Evolutionary conservation across 2,113 vertebrate genomes (phyloP).

Genomic region (Orycteropus afer): DNA sequence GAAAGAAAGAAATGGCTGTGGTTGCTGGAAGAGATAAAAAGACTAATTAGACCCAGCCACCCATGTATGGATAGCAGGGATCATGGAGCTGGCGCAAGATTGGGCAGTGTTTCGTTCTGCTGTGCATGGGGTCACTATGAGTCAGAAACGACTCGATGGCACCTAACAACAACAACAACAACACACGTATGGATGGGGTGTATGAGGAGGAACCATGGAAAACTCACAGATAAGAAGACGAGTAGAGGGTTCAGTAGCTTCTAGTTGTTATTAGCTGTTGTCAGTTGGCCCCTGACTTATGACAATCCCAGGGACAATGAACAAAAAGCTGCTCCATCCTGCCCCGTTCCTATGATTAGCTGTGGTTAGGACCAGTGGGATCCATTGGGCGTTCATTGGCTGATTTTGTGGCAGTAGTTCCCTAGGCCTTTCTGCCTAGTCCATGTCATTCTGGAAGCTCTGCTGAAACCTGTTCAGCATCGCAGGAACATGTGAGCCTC

Average conservation of each 20-base stretch:
- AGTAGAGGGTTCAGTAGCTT: neutral
- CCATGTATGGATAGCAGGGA: too few relatives aligned
- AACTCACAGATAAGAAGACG: neutral
- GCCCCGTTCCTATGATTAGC: neutral
- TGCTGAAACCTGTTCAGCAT: neutral
- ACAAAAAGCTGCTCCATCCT: neutral
- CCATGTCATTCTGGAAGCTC: neutral
- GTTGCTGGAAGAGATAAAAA: fast-evolving
- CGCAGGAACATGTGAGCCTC: neutral
- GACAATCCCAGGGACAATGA: neutral
- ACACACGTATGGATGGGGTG: fast-evolving
- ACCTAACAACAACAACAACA: too few relatives aligned
- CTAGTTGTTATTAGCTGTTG: too few relatives aligned
- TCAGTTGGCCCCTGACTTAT: too few relatives aligned
- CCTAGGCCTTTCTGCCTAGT: neutral
- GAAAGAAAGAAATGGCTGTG: too few relatives aligned
- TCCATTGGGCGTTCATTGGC: neutral
- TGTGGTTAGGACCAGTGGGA: neutral
- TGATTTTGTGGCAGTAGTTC: neutral
- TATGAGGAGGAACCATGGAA: neutral
- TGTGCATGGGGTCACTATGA: too few relatives aligned
- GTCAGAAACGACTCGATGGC: too few relatives aligned
- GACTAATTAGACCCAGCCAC: neutral
- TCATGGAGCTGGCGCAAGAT: too few relatives aligned
- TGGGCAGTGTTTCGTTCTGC: too few relatives aligned